Percentiles rank a stretch among this genome's conserved stretches.
Evolutionary conservation across 2,113 vertebrate genomes (phyloP).

Genomic region (Tachysurus fulvidraco): DNA sequence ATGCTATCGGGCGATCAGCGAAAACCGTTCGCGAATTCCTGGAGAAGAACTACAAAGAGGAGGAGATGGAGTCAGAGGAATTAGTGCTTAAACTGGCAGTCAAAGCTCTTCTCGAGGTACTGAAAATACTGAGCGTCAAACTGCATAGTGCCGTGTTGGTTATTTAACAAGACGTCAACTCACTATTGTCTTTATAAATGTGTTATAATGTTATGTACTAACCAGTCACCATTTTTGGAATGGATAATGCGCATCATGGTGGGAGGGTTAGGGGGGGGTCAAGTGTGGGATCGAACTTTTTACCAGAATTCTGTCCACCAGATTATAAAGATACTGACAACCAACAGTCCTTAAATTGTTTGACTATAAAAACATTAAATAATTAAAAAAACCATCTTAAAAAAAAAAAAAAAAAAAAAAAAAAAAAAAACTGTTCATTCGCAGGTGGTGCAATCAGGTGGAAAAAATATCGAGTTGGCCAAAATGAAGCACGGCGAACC

Average conservation of each 20-base stretch:
- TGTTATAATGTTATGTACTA: not conserved
- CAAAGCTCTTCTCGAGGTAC: constrained; percentile 82
- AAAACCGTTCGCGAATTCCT: constrained; percentile 86
- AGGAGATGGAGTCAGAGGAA: constrained; percentile 83
- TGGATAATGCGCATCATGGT: not conserved
- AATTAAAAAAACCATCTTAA: not conserved
- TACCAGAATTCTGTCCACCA: not conserved
- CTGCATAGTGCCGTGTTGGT: no score
- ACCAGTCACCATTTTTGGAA: not conserved
- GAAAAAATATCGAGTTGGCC: constrained; percentile 56
- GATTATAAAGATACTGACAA: not conserved
- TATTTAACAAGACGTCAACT: not conserved
- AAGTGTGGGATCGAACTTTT: not conserved
- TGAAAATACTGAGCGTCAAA: not conserved
- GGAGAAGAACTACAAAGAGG: constrained; percentile 85
- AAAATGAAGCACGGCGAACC: constrained; percentile 81
- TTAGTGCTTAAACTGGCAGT: constrained; percentile 82
- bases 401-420: no score
- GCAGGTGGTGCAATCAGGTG: constrained; percentile 81
- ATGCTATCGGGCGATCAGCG: constrained; percentile 84
- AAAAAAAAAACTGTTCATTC: not conserved
- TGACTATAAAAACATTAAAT: no score
- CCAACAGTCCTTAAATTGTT: no score
- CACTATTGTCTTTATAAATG: not conserved
- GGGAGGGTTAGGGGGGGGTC: no score